phyloP scores from a whole-genome alignment of 2,888 invertebrate genomes.

The Marasmarcha lunaedactyla region DNA sequence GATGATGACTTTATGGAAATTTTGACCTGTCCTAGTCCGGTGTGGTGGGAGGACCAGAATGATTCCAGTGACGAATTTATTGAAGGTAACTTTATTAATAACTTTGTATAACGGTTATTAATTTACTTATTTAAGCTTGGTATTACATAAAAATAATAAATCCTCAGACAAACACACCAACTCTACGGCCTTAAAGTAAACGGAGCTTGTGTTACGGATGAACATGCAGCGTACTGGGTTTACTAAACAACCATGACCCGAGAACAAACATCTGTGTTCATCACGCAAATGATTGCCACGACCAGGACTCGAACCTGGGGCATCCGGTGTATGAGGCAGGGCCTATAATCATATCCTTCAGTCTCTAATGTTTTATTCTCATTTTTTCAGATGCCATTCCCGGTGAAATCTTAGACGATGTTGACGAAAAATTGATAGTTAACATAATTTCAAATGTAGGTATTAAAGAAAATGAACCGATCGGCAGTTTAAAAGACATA shows the following conservation, averaged over 20 bases:
- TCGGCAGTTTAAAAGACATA: not conserved
- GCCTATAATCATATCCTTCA: too few relatives aligned
- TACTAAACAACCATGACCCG: too few relatives aligned
- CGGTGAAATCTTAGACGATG: slow-evolving; percentile 8
- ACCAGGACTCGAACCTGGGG: too few relatives aligned
- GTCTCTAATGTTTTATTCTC: not conserved
- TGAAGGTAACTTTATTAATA: slow-evolving; percentile 29
- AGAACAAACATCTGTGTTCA: too few relatives aligned
- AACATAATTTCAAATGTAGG: not conserved
- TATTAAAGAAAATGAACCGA: not conserved
- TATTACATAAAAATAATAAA: too few relatives aligned
- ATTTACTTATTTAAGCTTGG: too few relatives aligned
- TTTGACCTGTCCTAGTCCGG: slow-evolving; percentile 53
- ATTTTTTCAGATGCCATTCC: slow-evolving; percentile 26
- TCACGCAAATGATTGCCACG: too few relatives aligned
- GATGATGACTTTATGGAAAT: slow-evolving; percentile 55
- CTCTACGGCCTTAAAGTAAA: too few relatives aligned
- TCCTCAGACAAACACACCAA: too few relatives aligned
- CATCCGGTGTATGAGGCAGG: too few relatives aligned
- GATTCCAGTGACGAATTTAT: slow-evolving; percentile 18
- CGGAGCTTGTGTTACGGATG: too few relatives aligned
- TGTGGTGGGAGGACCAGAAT: slow-evolving; percentile 45
- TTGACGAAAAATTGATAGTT: not conserved
- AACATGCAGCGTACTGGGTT: too few relatives aligned
- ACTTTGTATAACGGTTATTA: not conserved